These are phyloP conservation scores for Cydia pomonella DNA, from an alignment of 1,140 invertebrate genomes.

Conservation along the genomic window DNA sequence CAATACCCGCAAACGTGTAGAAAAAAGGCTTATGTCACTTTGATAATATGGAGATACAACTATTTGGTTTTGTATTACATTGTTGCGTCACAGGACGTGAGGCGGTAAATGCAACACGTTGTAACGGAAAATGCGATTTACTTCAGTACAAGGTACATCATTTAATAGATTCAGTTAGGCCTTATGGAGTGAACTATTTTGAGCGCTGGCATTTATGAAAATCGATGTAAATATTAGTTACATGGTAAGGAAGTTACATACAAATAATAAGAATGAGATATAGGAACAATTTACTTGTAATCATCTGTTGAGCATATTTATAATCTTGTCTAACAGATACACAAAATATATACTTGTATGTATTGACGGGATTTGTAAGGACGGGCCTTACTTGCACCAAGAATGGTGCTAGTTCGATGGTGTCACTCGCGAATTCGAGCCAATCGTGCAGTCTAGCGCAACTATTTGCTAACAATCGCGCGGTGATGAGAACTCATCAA, in stretches of 20 bases:
- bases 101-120: conserved; percentile 3
- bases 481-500: no score
- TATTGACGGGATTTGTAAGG: no score
- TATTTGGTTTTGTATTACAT: background rate
- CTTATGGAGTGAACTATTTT: background rate
- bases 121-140: conserved; percentile 1
- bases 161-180: background rate
- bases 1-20: conserved; percentile 33
- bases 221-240: background rate
- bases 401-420: no score
- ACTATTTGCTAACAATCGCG: no score
- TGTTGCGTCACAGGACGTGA: background rate
- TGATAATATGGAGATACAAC: background rate
- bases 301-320: no score
- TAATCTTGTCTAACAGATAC: no score
- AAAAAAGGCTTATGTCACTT: conserved; percentile 1
- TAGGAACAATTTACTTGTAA: no score
- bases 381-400: no score
- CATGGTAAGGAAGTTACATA: background rate
- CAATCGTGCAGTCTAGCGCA: no score
- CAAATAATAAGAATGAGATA: background rate
- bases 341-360: no score
- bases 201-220: conserved; percentile 6
- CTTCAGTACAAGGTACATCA: background rate
- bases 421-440: no score